These are phyloP conservation scores for Lepus timidus DNA, from an alignment of 2,113 vertebrate species.

Conservation along the genomic window DNA sequence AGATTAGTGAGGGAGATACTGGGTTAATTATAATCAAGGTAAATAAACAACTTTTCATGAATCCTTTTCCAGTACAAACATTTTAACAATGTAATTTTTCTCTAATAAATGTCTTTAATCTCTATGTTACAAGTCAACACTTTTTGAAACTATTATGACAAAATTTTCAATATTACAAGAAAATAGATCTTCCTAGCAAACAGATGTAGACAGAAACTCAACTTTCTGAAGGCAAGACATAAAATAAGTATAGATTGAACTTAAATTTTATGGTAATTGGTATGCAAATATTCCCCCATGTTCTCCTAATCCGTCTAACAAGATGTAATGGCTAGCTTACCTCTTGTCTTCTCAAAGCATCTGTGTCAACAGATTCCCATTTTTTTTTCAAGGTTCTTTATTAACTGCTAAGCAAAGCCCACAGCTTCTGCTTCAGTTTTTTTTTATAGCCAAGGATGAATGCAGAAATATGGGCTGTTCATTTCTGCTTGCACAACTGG, in stretches of 20 bases:
- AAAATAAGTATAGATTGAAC: slow-evolving; percentile 72
- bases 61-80: background rate
- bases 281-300: slow-evolving; percentile 65
- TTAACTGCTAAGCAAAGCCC: slow-evolving; percentile 53
- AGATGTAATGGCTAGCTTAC: slow-evolving; percentile 72
- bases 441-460: slow-evolving; percentile 23
- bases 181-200: slow-evolving; percentile 68
- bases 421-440: slow-evolving; percentile 45
- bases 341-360: slow-evolving; percentile 66
- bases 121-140: slow-evolving; percentile 48
- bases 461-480: background rate
- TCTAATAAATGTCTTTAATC: slow-evolving; percentile 67
- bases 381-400: slow-evolving; percentile 62
- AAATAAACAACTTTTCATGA: slow-evolving; percentile 52
- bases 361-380: slow-evolving; percentile 66
- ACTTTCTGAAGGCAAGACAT: slow-evolving; percentile 65
- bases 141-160: slow-evolving; percentile 68
- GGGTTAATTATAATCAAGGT: slow-evolving; percentile 65
- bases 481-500: background rate
- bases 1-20: background rate
- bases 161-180: slow-evolving; percentile 58
- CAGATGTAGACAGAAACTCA: slow-evolving; percentile 69
- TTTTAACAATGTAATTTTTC: background rate
- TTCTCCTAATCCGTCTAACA: slow-evolving; percentile 65
- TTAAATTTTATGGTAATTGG: slow-evolving; percentile 78